Conservation (phyloP, 2,888 invertebrate species). For the Drosophila anceps region DNA sequence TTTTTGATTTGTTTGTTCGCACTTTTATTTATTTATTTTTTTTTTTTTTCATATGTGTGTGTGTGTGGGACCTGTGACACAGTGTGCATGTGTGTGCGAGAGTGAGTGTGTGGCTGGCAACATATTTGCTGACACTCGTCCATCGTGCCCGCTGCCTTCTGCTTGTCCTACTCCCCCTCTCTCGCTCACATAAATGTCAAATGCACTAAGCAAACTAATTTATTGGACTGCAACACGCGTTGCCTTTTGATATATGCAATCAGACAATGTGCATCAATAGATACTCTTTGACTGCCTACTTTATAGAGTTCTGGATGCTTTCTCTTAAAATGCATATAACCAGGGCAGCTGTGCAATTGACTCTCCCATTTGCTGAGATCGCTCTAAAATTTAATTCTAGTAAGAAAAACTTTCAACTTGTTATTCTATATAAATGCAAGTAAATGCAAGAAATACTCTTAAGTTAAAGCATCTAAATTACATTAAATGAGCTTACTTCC, state of each 20-base stretch:
- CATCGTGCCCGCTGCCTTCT: not conserved
- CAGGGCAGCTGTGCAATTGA: too few species aligned
- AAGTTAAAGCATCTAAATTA: too few species aligned
- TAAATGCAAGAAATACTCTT: too few species aligned
- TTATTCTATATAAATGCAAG: too few species aligned
- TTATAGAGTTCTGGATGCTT: too few species aligned
- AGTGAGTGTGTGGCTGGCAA: slow-evolving; percentile 22
- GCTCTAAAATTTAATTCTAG: too few species aligned
- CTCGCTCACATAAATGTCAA: slow-evolving; percentile 62
- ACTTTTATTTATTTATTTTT: not conserved
- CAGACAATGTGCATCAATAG: not conserved
- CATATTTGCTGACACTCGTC: slow-evolving; percentile 33
- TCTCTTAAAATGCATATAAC: too few species aligned
- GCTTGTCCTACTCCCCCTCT: not conserved
- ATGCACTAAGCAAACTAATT: slow-evolving; percentile 62
- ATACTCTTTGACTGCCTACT: too few species aligned
- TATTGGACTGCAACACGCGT: slow-evolving; percentile 38
- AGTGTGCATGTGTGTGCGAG: not conserved
- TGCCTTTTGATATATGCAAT: slow-evolving; percentile 45
- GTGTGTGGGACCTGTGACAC: not conserved
- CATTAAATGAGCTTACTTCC: not conserved
- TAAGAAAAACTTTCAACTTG: too few species aligned
- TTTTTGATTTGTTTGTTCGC: not conserved
- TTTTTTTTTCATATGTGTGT: too few species aligned
- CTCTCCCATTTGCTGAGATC: too few species aligned